Conservation (phyloP, 2,888 invertebrate genomes). For the Cabera pusaria region DNA sequence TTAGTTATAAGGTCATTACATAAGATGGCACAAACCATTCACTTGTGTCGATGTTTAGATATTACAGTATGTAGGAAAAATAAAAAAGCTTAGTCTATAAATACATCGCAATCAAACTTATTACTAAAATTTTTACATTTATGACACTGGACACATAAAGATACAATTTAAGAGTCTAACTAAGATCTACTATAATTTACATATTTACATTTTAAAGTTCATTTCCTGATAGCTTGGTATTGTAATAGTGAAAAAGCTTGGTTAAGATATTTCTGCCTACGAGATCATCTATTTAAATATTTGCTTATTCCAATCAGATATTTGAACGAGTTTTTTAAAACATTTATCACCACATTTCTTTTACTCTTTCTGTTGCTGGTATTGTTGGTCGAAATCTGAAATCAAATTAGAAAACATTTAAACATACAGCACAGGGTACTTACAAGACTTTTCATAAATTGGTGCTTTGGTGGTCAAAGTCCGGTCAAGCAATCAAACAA, state of each 20-base stretch:
- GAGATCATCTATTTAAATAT: conserved; percentile 21
- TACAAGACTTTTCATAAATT: too few species aligned
- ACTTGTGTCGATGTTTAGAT: conserved; percentile 57
- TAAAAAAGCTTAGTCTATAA: too few species aligned
- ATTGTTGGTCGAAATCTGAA: conserved; percentile 75
- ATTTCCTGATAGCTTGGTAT: conserved; percentile 6
- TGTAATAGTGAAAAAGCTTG: conserved; percentile 5
- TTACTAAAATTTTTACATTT: conserved; percentile 45
- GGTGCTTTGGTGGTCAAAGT: too few species aligned
- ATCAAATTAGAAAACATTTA: too few species aligned
- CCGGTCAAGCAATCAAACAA: too few species aligned
- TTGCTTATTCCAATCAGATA: conserved; percentile 11
- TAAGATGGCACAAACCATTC: conserved; percentile 76
- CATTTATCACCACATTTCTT: conserved; percentile 80
- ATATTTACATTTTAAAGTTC: conserved; percentile 63
- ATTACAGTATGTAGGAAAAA: too few species aligned
- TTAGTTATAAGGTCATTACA: conserved; percentile 20
- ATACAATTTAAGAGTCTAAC: conserved; percentile 40
- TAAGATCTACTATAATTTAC: conserved; percentile 54
- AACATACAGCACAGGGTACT: too few species aligned
- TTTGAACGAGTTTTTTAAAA: background rate
- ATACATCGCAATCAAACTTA: too few species aligned
- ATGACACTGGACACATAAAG: conserved; percentile 71
- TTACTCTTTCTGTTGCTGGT: conserved; percentile 76
- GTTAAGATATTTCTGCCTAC: conserved; percentile 17